Evolutionary conservation across 2,888 invertebrate species (phyloP).

Genomic region (Aspidapion aeneum): DNA sequence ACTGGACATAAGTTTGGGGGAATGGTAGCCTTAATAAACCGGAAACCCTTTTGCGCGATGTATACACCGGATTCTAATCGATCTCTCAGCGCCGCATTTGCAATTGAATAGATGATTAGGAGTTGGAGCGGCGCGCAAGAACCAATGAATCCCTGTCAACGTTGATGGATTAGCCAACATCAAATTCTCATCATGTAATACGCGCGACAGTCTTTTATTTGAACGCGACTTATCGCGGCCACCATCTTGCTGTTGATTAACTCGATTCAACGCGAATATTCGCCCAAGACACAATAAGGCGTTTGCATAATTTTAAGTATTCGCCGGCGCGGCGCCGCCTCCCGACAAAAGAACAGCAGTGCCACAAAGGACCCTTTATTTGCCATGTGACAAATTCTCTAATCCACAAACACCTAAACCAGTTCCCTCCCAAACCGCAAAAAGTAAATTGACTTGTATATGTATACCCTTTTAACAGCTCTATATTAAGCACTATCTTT

Average conservation of each 20-base stretch:
- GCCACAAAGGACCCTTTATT: background rate
- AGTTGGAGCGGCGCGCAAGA: slow-evolving; percentile 34
- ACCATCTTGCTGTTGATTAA: slow-evolving; percentile 26
- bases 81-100: slow-evolving; percentile 46
- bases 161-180: slow-evolving; percentile 46
- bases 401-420: background rate
- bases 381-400: background rate
- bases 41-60: slow-evolving; percentile 40
- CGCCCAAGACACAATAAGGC: slow-evolving; percentile 22
- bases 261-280: slow-evolving; percentile 25
- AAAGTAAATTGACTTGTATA: background rate
- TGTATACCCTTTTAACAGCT: too few relatives aligned
- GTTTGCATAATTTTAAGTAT: slow-evolving; percentile 23
- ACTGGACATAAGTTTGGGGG: slow-evolving; percentile 5
- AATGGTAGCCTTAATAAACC: slow-evolving; percentile 37
- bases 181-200: slow-evolving; percentile 44
- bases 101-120: slow-evolving; percentile 49
- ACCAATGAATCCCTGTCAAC: slow-evolving; percentile 46
- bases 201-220: slow-evolving; percentile 38
- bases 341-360: slow-evolving; percentile 22
- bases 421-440: background rate
- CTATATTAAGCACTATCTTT: too few relatives aligned
- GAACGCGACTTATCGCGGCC: slow-evolving; percentile 26
- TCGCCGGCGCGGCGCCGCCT: slow-evolving; percentile 13
- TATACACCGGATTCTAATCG: slow-evolving; percentile 42